Conservation (phyloP, 2,797 vertebrate genomes). For the Chiloscyllium punctatum region DNA sequence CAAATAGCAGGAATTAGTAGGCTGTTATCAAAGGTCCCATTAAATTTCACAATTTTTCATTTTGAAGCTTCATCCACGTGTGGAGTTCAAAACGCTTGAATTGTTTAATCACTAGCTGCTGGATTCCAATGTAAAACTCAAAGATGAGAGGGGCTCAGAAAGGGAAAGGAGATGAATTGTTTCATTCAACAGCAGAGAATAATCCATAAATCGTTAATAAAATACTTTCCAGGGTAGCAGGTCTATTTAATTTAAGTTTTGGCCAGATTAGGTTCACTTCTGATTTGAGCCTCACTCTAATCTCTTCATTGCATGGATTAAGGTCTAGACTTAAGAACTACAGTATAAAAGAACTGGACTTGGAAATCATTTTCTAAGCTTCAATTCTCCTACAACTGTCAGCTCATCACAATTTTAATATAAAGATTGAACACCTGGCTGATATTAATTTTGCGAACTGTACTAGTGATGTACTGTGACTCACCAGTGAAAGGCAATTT, state of each 20-base stretch:
- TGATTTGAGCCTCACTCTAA: not conserved
- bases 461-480: not conserved
- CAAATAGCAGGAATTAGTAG: not conserved
- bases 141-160: not conserved
- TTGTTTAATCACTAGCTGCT: not conserved
- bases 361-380: not conserved
- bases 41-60: not conserved
- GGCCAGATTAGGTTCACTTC: not conserved
- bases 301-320: not conserved
- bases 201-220: not conserved
- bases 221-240: not conserved
- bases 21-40: not conserved
- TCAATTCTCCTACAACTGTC: not conserved
- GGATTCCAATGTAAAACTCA: not conserved
- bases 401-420: not conserved
- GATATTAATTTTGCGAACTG: constrained; percentile 1
- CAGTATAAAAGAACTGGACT: not conserved
- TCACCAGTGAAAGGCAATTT: not conserved
- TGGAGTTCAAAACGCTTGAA: not conserved
- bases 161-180: not conserved
- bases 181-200: not conserved
- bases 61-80: not conserved
- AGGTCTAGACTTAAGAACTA: not conserved
- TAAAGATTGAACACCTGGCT: not conserved
- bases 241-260: not conserved